Evolutionary conservation across 2,797 vertebrate species (phyloP).

Genomic region (Peromyscus eremicus): DNA sequence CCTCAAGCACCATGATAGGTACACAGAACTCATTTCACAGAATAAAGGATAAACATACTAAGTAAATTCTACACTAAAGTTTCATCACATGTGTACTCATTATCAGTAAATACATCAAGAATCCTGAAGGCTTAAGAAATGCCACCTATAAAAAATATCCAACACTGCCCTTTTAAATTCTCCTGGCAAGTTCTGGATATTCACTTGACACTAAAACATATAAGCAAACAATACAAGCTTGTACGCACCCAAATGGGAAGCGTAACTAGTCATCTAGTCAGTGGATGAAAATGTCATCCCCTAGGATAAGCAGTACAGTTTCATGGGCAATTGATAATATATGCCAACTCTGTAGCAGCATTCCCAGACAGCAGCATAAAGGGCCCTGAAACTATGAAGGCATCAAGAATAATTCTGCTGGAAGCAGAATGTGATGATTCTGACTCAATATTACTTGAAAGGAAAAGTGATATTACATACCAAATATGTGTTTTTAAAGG

Average conservation of each 20-base stretch:
- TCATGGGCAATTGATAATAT: conserved; percentile 59
- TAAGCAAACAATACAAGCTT: conserved; percentile 57
- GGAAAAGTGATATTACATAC: conserved; percentile 18
- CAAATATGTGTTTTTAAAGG: conserved; percentile 21
- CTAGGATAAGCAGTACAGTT: conserved; percentile 16
- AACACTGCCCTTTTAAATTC: conserved; percentile 66
- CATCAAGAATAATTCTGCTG: not conserved
- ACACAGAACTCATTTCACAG: conserved; percentile 57
- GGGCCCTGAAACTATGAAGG: not conserved
- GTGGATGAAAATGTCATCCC: conserved; percentile 65
- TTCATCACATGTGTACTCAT: conserved; percentile 56
- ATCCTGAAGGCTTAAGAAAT: conserved; percentile 44
- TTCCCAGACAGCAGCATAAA: conserved; percentile 15
- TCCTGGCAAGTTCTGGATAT: conserved; percentile 38
- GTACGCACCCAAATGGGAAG: not conserved
- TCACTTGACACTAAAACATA: conserved; percentile 36
- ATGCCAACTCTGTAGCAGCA: not conserved
- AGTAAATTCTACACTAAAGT: conserved; percentile 72
- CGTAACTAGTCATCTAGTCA: conserved; percentile 42
- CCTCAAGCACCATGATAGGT: conserved; percentile 50
- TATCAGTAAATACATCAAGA: conserved; percentile 62
- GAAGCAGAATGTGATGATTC: conserved; percentile 33
- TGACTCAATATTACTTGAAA: conserved; percentile 60
- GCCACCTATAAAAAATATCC: conserved; percentile 53
- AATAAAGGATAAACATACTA: conserved; percentile 64